Evolutionary conservation across 2,888 invertebrate species (phyloP).

Genomic region (Cyclophora albipunctata): DNA sequence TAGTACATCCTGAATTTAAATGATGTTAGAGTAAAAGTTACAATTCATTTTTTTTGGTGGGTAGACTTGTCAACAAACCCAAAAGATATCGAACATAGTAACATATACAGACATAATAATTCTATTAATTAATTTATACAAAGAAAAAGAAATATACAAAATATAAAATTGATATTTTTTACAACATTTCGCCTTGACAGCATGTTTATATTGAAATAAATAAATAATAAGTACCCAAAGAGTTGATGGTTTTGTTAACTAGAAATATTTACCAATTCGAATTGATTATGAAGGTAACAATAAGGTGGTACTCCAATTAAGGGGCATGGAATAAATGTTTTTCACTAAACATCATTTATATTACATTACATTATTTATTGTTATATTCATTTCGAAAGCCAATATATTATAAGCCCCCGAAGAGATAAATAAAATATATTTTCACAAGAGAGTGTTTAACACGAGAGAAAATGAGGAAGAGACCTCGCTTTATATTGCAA

Average conservation of each 20-base stretch:
- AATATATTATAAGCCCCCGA: constrained; percentile 21
- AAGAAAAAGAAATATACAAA: constrained; percentile 68
- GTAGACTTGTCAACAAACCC: constrained; percentile 30
- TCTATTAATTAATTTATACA: constrained; percentile 67
- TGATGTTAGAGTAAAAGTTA: constrained; percentile 31
- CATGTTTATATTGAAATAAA: constrained; percentile 42
- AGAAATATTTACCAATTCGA: constrained; percentile 2
- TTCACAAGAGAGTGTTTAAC: constrained; percentile 31
- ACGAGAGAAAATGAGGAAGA: constrained; percentile 36
- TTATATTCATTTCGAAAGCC: constrained; percentile 18
- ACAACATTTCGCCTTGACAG: constrained; percentile 21
- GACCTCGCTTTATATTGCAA: constrained; percentile 33
- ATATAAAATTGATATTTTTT: constrained; percentile 63
- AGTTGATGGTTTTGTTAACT: constrained; percentile 23
- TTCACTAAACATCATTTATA: constrained; percentile 8
- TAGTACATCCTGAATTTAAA: constrained; percentile 25
- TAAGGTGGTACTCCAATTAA: constrained; percentile 19
- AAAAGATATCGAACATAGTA: constrained; percentile 16
- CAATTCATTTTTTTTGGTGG: constrained; percentile 42
- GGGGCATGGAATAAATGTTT: constrained; percentile 17
- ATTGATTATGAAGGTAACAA: constrained; percentile 10
- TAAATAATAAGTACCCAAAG: constrained; percentile 63
- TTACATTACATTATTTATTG: constrained; percentile 14
- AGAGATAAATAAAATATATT: constrained; percentile 19
- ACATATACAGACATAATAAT: constrained; percentile 55